Evolutionary conservation across 1,140 invertebrate genomes (phyloP).

Genomic region (Ceratoteleas bidentatus): DNA sequence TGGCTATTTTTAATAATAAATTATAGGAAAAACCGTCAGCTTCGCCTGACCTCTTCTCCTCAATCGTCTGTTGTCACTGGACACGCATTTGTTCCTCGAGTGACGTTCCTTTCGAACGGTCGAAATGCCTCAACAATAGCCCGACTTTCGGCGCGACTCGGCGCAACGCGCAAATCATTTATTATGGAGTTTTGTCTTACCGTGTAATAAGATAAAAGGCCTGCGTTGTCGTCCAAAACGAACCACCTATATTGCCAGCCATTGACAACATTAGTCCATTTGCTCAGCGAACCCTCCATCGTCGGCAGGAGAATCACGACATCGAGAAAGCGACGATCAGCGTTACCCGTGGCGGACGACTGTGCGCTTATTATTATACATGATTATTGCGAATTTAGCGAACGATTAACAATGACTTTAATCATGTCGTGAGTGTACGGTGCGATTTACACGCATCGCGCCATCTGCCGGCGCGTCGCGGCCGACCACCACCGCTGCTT

Average conservation of each 20-base stretch:
- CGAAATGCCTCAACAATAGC: no score
- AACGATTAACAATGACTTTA: conserved; percentile 38
- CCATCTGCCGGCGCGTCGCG: conserved; percentile 9
- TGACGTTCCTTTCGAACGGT: no score
- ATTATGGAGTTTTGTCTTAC: conserved; percentile 83
- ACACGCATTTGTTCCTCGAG: no score
- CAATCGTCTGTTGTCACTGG: no score
- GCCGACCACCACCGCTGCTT: no score
- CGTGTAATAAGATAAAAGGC: conserved; percentile 97
- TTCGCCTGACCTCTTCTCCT: no score
- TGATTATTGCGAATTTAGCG: conserved; percentile 25
- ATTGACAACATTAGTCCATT: conserved; percentile 99
- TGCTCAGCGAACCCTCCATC: conserved; percentile 99
- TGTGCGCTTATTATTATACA: conserved; percentile 28
- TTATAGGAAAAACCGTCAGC: no score
- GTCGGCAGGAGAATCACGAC: conserved; percentile 72
- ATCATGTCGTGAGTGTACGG: conserved; percentile 29
- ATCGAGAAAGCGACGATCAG: conserved; percentile 18
- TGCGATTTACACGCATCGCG: conserved; percentile 2
- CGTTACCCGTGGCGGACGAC: neutral
- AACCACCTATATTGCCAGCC: conserved; percentile 99
- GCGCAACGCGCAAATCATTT: neutral
- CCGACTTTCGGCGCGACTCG: no score
- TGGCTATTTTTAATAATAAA: no score
- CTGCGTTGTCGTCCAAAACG: conserved; percentile 97